Evolutionary conservation across 2,797 vertebrate species (phyloP).

Genomic region (Myiotriccus ornatus): DNA sequence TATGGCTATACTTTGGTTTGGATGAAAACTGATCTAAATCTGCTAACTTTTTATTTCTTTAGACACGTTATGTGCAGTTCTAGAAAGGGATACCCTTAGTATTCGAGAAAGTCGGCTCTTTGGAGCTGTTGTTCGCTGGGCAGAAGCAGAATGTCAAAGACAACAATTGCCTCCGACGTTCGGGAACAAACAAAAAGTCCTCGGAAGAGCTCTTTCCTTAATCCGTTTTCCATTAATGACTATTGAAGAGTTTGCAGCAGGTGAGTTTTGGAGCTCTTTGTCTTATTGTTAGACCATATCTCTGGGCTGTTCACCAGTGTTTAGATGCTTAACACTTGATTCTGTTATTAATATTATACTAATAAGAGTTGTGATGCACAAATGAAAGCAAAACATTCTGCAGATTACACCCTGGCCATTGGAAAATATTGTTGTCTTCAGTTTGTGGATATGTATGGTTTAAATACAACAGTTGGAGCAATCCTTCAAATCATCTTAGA

Average conservation of each 20-base stretch:
- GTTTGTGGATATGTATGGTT: neutral
- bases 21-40: neutral
- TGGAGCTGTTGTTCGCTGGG: conserved; percentile 82
- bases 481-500: neutral
- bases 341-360: neutral
- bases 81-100: conserved; percentile 95
- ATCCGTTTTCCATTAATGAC: conserved; percentile 85
- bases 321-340: neutral
- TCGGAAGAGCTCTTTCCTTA: conserved; percentile 80
- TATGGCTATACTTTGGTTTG: neutral
- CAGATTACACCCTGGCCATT: neutral
- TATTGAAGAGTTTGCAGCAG: conserved; percentile 84
- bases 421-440: neutral
- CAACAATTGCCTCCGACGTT: conserved; percentile 78
- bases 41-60: neutral
- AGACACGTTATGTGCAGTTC: conserved; percentile 87
- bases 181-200: conserved; percentile 81
- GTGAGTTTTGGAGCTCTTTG: conserved; percentile 53
- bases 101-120: conserved; percentile 90
- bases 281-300: neutral
- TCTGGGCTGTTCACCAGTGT: neutral
- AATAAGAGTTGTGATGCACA: neutral
- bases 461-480: neutral
- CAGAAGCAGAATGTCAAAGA: conserved; percentile 82
- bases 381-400: conserved; percentile 32